Evolutionary conservation across 2,888 invertebrate genomes (phyloP).

Genomic region (Notodonta ziczac): DNA sequence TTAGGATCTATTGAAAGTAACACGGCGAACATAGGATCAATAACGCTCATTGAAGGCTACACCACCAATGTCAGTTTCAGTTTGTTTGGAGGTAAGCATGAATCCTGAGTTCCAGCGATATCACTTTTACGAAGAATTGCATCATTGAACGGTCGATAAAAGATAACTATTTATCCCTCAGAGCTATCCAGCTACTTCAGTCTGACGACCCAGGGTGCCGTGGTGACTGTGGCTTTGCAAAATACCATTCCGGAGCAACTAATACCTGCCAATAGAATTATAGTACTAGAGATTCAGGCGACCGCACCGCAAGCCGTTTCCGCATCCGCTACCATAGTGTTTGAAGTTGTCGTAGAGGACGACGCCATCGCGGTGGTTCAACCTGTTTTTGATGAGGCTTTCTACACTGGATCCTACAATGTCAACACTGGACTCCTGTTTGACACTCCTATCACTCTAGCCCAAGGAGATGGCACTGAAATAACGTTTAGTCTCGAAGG

Average conservation of each 20-base stretch:
- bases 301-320: slow-evolving; percentile 32
- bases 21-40: slow-evolving; percentile 23
- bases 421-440: background rate
- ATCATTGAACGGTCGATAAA: background rate
- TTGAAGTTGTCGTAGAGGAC: slow-evolving; percentile 27
- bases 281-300: slow-evolving; percentile 44
- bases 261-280: slow-evolving; percentile 38
- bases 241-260: slow-evolving; percentile 38
- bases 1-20: slow-evolving; percentile 33
- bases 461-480: background rate
- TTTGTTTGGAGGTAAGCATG: slow-evolving; percentile 39
- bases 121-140: background rate
- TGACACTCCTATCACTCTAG: background rate
- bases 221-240: slow-evolving; percentile 20
- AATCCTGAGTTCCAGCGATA: background rate
- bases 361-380: slow-evolving; percentile 11
- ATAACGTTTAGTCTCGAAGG: slow-evolving; percentile 30
- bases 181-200: slow-evolving; percentile 27
- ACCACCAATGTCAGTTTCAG: slow-evolving; percentile 30
- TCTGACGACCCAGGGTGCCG: slow-evolving; percentile 11
- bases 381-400: slow-evolving; percentile 10
- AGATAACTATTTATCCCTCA: slow-evolving; percentile 6
- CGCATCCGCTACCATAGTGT: slow-evolving; percentile 44
- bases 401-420: background rate
- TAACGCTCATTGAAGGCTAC: slow-evolving; percentile 39